A percentile compares a stretch with the other conserved stretches of the same genome.
These are phyloP conservation scores for Nudaria mundana DNA, from an alignment of 2,888 invertebrate species.

Conservation along the genomic window DNA sequence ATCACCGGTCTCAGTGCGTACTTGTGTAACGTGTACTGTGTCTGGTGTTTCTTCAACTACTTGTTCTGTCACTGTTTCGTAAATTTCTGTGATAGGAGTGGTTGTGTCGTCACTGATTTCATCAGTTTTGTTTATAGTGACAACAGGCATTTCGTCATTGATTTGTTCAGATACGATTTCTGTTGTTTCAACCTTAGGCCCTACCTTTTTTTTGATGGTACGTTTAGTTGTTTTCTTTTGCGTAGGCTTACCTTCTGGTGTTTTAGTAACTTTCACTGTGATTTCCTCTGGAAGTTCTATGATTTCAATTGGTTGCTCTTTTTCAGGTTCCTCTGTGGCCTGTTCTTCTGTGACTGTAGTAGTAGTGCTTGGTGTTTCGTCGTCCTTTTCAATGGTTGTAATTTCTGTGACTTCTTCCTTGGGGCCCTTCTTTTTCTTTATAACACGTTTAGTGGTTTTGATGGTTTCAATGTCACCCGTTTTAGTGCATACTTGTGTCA, in stretches of 20 bases:
- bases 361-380: slow-evolving; percentile 30
- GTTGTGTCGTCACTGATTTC: not conserved
- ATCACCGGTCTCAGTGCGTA: not conserved
- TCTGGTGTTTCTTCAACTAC: not conserved
- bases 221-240: slow-evolving; percentile 30
- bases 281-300: slow-evolving; percentile 35
- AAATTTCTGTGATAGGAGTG: not conserved
- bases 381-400: slow-evolving; percentile 31
- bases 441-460: slow-evolving; percentile 37
- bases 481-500: slow-evolving; percentile 31
- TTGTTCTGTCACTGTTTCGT: not conserved
- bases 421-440: slow-evolving; percentile 36
- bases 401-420: slow-evolving; percentile 26
- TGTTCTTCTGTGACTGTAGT: slow-evolving; percentile 24
- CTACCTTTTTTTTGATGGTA: slow-evolving; percentile 44
- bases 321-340: slow-evolving; percentile 30
- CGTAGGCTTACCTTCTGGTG: slow-evolving; percentile 18
- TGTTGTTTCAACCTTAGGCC: not conserved
- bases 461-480: slow-evolving; percentile 29
- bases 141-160: not conserved
- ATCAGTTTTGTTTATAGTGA: not conserved
- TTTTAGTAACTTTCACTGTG: slow-evolving; percentile 23
- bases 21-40: not conserved
- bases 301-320: slow-evolving; percentile 11
- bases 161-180: slow-evolving; percentile 2